phyloP scores from a whole-genome alignment of 2,113 vertebrate species.

The Phylloscopus trochilus region DNA sequence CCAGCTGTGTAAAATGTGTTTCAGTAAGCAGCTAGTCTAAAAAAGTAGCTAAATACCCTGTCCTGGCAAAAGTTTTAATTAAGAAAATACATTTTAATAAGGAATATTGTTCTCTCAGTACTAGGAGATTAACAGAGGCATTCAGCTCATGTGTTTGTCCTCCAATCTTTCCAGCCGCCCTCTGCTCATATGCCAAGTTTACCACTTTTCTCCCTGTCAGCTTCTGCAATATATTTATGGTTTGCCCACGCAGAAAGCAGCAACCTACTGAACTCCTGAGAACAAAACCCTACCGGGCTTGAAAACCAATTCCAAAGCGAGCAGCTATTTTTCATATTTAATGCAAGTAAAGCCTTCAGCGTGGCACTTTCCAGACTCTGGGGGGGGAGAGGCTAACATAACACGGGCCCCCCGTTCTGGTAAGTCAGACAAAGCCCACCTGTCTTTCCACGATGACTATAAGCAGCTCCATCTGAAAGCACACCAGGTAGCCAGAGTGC shows the following conservation, averaged over 20 bases:
- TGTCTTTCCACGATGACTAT: constrained; percentile 91
- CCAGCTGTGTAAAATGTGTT: not conserved
- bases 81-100: not conserved
- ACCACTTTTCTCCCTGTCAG: not conserved
- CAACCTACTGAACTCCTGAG: not conserved
- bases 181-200: not conserved
- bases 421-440: constrained; percentile 66
- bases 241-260: not conserved
- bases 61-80: not conserved
- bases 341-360: not conserved
- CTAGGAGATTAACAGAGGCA: not conserved
- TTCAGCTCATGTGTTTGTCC: not conserved
- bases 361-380: fast-evolving
- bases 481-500: constrained; percentile 94
- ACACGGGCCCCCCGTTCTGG: not conserved
- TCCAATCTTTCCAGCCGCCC: not conserved
- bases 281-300: not conserved
- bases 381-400: not conserved
- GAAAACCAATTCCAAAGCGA: not conserved
- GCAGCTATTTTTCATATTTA: not conserved
- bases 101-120: not conserved
- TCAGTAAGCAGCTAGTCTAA: not conserved
- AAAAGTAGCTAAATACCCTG: not conserved
- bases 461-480: constrained; percentile 96
- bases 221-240: not conserved